phyloP scores from a whole-genome alignment of 2,888 invertebrate species.

The Andrena chrysosceles region DNA sequence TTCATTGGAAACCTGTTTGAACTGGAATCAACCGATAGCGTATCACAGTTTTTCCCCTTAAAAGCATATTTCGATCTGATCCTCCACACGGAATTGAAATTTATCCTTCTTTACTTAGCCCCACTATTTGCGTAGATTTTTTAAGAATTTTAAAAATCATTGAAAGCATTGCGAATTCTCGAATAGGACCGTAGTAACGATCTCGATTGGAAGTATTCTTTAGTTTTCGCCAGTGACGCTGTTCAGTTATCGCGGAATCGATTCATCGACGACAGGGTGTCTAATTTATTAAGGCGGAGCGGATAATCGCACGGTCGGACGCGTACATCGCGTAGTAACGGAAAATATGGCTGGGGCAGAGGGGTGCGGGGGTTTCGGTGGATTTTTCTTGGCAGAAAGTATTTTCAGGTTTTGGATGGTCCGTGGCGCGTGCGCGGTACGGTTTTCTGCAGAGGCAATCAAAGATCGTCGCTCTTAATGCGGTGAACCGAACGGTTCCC shows the following conservation, averaged over 20 bases:
- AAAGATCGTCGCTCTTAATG: constrained; percentile 53
- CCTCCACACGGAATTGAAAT: too few species aligned
- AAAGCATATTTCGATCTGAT: neutral
- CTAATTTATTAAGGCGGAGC: constrained; percentile 26
- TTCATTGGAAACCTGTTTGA: constrained; percentile 48
- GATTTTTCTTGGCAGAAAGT: constrained; percentile 56
- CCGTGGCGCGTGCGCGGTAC: constrained; percentile 26
- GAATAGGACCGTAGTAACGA: too few species aligned
- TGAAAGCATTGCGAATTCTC: too few species aligned
- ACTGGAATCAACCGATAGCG: constrained; percentile 44
- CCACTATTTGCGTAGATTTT: too few species aligned
- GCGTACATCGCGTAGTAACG: neutral
- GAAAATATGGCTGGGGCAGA: constrained; percentile 30
- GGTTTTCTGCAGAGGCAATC: constrained; percentile 37
- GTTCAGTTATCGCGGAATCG: constrained; percentile 17
- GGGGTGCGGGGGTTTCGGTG: constrained; percentile 21
- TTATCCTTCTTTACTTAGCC: too few species aligned
- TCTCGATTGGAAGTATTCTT: neutral
- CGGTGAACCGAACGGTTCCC: constrained; percentile 34
- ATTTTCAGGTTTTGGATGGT: constrained; percentile 54
- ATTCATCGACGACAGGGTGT: constrained; percentile 6
- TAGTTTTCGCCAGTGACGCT: neutral
- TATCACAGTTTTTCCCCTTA: constrained; percentile 24
- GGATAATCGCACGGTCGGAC: constrained; percentile 6
- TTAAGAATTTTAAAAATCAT: too few species aligned